These are phyloP conservation scores for Myiotriccus ornatus DNA, from an alignment of 2,797 vertebrate species.

Conservation along the genomic window DNA sequence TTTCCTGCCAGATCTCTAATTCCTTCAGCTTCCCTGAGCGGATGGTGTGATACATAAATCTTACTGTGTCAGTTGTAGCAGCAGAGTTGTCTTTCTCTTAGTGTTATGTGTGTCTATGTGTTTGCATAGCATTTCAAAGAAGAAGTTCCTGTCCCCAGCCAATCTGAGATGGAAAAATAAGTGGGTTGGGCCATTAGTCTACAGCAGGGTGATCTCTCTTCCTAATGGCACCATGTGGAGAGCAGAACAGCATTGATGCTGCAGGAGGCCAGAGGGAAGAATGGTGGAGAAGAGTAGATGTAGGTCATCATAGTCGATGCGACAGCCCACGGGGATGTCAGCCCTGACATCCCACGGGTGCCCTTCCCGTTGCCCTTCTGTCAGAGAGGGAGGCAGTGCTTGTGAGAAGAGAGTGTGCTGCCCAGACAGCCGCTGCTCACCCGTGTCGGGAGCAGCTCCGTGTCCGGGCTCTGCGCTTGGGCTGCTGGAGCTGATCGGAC, in stretches of 20 bases:
- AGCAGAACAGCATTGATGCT: neutral
- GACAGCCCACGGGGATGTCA: slow-evolving; percentile 25
- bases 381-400: neutral
- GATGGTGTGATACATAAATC: neutral
- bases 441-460: neutral
- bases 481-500: neutral
- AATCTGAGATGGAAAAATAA: neutral
- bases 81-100: neutral
- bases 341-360: neutral
- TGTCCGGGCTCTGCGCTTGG: neutral
- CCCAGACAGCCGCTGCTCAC: neutral
- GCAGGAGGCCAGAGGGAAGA: slow-evolving; percentile 22
- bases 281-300: neutral
- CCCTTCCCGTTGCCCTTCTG: neutral
- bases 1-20: neutral
- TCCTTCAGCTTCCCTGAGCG: neutral
- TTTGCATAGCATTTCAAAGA: neutral
- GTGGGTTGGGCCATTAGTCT: neutral
- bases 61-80: neutral
- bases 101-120: neutral
- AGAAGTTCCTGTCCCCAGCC: neutral
- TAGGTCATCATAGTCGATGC: slow-evolving; percentile 39
- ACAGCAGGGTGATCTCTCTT: neutral
- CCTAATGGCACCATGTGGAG: neutral
- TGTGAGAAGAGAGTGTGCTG: neutral